phyloP scores from a whole-genome alignment of 2,888 invertebrate genomes.

The Plusia festucae region DNA sequence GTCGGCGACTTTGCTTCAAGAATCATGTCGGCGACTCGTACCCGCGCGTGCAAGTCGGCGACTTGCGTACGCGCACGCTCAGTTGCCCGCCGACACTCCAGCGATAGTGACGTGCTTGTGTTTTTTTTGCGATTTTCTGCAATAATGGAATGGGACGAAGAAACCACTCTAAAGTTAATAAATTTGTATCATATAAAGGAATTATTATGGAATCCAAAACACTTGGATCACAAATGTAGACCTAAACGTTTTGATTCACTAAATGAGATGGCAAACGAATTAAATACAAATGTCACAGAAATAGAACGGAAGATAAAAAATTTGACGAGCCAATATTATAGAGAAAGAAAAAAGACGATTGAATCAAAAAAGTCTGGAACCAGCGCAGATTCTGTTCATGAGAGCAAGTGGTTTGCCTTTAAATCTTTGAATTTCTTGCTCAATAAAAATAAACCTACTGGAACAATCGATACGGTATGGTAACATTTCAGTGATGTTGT shows the following conservation, averaged over 20 bases:
- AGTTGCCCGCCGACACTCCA: no score
- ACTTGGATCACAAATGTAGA: slow-evolving; percentile 25
- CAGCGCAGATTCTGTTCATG: slow-evolving; percentile 16
- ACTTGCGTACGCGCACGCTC: no score
- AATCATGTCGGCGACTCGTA: slow-evolving; percentile 3
- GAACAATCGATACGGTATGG: slow-evolving; percentile 20
- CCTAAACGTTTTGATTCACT: slow-evolving; percentile 30
- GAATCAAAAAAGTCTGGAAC: slow-evolving; percentile 27
- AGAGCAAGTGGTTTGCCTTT: slow-evolving; percentile 29
- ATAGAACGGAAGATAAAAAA: slow-evolving; percentile 29
- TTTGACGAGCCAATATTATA: slow-evolving; percentile 26
- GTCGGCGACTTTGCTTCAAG: background rate
- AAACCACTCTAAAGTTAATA: slow-evolving; percentile 26
- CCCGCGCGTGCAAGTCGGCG: no score
- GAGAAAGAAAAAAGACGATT: slow-evolving; percentile 25
- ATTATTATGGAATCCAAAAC: slow-evolving; percentile 32
- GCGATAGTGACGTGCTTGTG: no score
- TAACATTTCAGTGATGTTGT: slow-evolving; percentile 24
- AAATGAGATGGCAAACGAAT: slow-evolving; percentile 30
- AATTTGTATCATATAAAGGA: slow-evolving; percentile 26
- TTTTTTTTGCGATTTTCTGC: slow-evolving; percentile 28
- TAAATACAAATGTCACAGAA: slow-evolving; percentile 26
- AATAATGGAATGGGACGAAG: slow-evolving; percentile 33
- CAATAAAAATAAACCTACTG: slow-evolving; percentile 26
- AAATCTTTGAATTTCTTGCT: slow-evolving; percentile 25